Conservation (phyloP, 2,113 vertebrate genomes). For the Silurus asotus region DNA sequence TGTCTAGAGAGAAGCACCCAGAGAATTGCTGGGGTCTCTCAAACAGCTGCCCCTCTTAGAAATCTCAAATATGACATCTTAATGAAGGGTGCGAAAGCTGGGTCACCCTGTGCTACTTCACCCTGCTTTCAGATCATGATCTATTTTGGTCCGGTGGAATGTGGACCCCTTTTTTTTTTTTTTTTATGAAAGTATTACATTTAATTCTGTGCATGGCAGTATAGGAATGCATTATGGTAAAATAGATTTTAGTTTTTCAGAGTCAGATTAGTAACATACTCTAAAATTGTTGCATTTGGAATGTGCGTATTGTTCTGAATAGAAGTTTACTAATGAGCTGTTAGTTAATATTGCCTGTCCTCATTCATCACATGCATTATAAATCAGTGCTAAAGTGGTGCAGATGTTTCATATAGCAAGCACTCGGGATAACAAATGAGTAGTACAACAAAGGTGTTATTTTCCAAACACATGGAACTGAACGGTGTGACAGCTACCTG, state of each 20-base stretch:
- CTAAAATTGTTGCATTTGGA: neutral
- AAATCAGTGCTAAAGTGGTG: slow-evolving; percentile 16
- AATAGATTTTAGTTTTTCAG: slow-evolving; percentile 1
- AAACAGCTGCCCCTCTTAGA: slow-evolving; percentile 32
- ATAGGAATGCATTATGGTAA: neutral
- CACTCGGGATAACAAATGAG: neutral
- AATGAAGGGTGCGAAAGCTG: neutral
- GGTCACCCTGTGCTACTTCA: neutral
- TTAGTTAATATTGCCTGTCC: neutral
- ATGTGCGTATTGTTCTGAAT: slow-evolving; percentile 12
- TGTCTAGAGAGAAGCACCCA: neutral
- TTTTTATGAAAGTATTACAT: neutral
- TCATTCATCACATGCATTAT: neutral
- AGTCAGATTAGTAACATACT: neutral
- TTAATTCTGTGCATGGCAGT: neutral
- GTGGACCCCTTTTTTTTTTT: neutral
- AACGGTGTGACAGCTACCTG: slow-evolving; percentile 16
- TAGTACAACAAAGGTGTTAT: neutral
- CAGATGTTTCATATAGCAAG: slow-evolving; percentile 16
- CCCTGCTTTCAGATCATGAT: neutral
- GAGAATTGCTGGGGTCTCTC: slow-evolving; percentile 15
- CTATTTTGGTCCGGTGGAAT: slow-evolving; percentile 13
- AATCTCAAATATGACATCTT: slow-evolving; percentile 10
- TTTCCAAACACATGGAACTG: neutral
- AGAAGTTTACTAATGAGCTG: slow-evolving; percentile 15